Percentiles rank a stretch among this genome's conserved stretches.
These are phyloP conservation scores for Otus sunia DNA, from an alignment of 2,113 vertebrate genomes.

Conservation along the genomic window DNA sequence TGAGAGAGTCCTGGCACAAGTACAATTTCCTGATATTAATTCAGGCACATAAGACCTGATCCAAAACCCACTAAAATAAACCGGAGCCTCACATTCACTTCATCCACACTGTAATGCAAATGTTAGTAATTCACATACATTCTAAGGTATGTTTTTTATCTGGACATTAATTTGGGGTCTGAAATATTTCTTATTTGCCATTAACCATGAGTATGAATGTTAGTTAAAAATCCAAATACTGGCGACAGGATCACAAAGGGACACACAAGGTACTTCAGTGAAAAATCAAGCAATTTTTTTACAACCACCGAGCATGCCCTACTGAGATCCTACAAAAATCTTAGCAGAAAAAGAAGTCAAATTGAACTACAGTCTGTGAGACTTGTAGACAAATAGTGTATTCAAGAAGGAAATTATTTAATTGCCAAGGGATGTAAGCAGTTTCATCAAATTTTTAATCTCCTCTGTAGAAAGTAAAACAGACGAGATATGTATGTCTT, in stretches of 20 bases:
- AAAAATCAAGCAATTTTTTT: neutral
- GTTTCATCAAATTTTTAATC: slow-evolving; percentile 1
- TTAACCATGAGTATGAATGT: neutral
- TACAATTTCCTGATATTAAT: slow-evolving; percentile 29
- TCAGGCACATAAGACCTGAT: neutral
- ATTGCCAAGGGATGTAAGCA: neutral
- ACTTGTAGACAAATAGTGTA: neutral
- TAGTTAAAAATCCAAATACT: neutral
- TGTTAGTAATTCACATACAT: neutral
- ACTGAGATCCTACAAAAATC: neutral
- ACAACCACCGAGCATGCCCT: neutral
- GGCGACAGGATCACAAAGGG: neutral
- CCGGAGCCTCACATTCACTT: neutral
- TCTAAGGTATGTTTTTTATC: neutral
- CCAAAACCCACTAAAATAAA: neutral
- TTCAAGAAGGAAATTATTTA: slow-evolving; percentile 5
- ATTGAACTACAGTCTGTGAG: neutral
- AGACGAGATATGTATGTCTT: neutral
- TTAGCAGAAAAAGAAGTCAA: neutral
- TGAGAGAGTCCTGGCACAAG: slow-evolving; percentile 29
- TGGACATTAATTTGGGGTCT: neutral
- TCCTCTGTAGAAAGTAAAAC: neutral
- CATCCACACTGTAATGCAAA: neutral
- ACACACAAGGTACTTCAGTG: neutral
- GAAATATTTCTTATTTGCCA: neutral